phyloP scores from a whole-genome alignment of 1,140 invertebrate species.

The Tetranychus urticae region DNA sequence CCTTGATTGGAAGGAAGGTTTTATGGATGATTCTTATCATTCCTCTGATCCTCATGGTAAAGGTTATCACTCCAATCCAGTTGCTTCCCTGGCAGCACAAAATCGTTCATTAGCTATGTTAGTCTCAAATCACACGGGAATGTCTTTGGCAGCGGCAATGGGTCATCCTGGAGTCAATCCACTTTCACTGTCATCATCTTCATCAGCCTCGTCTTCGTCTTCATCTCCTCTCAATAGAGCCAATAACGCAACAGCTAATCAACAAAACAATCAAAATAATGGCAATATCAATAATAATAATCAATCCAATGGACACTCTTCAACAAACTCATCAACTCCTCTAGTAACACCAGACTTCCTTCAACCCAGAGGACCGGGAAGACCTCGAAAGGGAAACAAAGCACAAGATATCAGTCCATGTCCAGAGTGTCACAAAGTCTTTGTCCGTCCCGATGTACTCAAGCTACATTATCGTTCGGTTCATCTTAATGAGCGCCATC shows the following conservation, averaged over 20 bases:
- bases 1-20: slow-evolving; percentile 1
- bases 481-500: background rate
- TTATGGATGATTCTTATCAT: background rate
- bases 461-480: slow-evolving; percentile 1
- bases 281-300: background rate
- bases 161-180: background rate
- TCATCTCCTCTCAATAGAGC: background rate
- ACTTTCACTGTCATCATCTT: no score
- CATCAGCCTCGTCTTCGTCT: background rate
- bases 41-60: background rate
- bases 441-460: background rate
- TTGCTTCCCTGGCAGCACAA: background rate
- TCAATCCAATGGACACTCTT: background rate
- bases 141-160: background rate
- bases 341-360: background rate
- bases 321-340: background rate
- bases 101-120: background rate
- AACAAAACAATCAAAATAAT: background rate
- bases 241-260: background rate
- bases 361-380: background rate
- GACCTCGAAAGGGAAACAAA: slow-evolving; percentile 1
- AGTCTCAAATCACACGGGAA: background rate
- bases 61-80: background rate
- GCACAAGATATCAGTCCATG: background rate
- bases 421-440: background rate